Percentiles rank a stretch among this genome's conserved stretches.
Evolutionary conservation across 2,797 vertebrate species (phyloP).

Genomic region (Protonibea diacanthus): DNA sequence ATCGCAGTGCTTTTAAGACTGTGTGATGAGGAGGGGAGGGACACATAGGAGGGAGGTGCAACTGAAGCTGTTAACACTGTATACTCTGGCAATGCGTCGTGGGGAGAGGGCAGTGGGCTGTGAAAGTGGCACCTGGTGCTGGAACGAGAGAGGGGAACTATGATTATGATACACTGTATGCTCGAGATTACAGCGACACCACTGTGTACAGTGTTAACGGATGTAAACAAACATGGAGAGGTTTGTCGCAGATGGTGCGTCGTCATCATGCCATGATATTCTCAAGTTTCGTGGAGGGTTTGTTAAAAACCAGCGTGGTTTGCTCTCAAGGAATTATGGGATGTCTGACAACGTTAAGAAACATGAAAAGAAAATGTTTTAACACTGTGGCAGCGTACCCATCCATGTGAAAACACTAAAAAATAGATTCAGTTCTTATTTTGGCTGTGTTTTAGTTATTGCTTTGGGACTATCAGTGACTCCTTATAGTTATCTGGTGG

Average conservation of each 20-base stretch:
- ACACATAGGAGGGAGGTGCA: neutral
- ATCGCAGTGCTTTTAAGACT: slow-evolving; percentile 68
- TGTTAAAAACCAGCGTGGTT: neutral
- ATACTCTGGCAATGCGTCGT: slow-evolving; percentile 47
- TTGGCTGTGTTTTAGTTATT: slow-evolving; percentile 57
- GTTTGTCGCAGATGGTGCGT: neutral
- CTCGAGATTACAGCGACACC: slow-evolving; percentile 12
- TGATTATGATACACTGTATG: slow-evolving; percentile 22
- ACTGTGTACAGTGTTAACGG: neutral
- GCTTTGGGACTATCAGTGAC: slow-evolving; percentile 36
- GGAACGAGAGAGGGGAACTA: slow-evolving; percentile 27
- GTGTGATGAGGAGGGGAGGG: neutral
- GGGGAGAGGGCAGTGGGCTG: slow-evolving; percentile 17
- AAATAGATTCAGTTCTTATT: slow-evolving; percentile 8
- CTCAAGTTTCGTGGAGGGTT: neutral
- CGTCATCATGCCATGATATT: neutral
- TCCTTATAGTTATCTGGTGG: slow-evolving; percentile 1
- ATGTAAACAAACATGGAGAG: slow-evolving; percentile 33
- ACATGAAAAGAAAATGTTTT: neutral
- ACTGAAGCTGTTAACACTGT: slow-evolving; percentile 61
- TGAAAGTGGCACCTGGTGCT: slow-evolving; percentile 36
- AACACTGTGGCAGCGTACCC: neutral
- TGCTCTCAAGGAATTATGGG: slow-evolving; percentile 3
- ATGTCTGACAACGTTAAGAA: slow-evolving; percentile 2
- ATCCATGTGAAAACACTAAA: slow-evolving; percentile 7